phyloP scores from a whole-genome alignment of 2,888 invertebrate genomes.

The Frankliniella fusca region DNA sequence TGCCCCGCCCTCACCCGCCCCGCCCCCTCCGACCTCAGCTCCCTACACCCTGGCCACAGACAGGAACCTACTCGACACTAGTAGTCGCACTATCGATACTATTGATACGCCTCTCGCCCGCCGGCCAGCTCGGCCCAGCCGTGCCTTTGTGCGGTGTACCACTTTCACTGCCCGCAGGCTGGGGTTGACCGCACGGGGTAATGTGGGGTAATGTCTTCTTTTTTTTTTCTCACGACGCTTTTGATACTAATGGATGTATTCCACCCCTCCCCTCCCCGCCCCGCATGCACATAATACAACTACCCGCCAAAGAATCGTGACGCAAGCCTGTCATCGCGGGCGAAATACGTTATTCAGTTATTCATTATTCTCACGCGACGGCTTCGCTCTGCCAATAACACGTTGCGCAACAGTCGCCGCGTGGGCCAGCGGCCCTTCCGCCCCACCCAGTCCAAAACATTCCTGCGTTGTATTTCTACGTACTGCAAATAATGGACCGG shows the following conservation, averaged over 20 bases:
- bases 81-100: no score
- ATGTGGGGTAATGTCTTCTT: neutral
- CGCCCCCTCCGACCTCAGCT: no score
- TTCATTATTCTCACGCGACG: constrained; percentile 2
- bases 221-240: neutral
- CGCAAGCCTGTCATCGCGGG: neutral
- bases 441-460: no score
- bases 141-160: no score
- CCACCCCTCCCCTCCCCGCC: neutral
- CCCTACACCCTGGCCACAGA: no score
- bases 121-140: no score
- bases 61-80: no score
- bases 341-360: neutral
- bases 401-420: neutral
- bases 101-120: no score
- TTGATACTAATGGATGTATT: neutral
- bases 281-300: neutral
- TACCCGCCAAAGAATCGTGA: neutral
- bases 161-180: neutral
- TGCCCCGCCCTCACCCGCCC: neutral
- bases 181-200: neutral
- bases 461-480: neutral
- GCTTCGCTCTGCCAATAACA: neutral
- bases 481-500: neutral
- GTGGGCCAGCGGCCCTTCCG: neutral